These are phyloP conservation scores for Pseudolycoriella hygida DNA, from an alignment of 2,888 invertebrate genomes.

Conservation along the genomic window DNA sequence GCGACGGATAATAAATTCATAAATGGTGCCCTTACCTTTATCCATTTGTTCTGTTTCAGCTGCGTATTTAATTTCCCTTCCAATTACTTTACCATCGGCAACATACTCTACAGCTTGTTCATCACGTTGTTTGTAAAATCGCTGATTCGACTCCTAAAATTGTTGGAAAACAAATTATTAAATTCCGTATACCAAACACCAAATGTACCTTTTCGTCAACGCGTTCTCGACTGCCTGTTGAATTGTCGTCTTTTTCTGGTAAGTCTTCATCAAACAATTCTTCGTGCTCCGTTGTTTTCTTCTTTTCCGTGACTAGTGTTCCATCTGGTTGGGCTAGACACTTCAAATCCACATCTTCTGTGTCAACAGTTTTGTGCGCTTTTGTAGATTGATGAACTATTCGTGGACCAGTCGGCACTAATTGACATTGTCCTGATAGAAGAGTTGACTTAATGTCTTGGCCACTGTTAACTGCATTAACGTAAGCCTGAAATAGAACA, in stretches of 20 bases:
- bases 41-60: slow-evolving; percentile 71
- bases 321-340: slow-evolving; percentile 67
- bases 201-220: slow-evolving; percentile 22
- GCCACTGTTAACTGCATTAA: slow-evolving; percentile 48
- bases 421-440: slow-evolving; percentile 37
- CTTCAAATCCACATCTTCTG: slow-evolving; percentile 63
- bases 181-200: too few species aligned
- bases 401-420: slow-evolving; percentile 49
- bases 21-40: too few species aligned
- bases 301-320: slow-evolving; percentile 68
- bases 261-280: slow-evolving; percentile 64
- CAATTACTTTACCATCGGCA: slow-evolving; percentile 63
- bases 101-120: slow-evolving; percentile 71
- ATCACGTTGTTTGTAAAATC: slow-evolving; percentile 53
- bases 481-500: slow-evolving; percentile 46
- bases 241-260: slow-evolving; percentile 38
- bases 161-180: not conserved
- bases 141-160: slow-evolving; percentile 36
- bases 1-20: too few species aligned
- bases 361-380: slow-evolving; percentile 66
- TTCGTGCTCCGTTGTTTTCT: slow-evolving; percentile 69
- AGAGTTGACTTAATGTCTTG: slow-evolving; percentile 49
- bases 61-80: slow-evolving; percentile 63
- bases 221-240: slow-evolving; percentile 21
- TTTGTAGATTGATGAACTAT: slow-evolving; percentile 58